Base-by-base conservation (phyloP, 1,140 invertebrate genomes). In the Colletes gigas region DNA sequence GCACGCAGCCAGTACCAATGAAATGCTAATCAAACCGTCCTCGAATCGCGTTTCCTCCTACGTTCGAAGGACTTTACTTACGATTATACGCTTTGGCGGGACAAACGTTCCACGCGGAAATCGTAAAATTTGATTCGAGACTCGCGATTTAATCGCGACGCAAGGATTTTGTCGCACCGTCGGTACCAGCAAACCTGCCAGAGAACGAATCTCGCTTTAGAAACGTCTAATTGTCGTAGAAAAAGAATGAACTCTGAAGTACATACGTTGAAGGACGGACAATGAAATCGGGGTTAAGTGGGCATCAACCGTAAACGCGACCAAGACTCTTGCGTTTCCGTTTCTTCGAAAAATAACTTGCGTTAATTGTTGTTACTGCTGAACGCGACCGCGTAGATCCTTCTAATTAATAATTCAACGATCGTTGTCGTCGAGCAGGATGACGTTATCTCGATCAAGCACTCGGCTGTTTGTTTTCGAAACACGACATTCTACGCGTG, bases 291-390 rank as follows among this genome's bases (percentile, higher is more conserved):
- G 10, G 41, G 63, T 66, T 19, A 66, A 66, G 41, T 14, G 63
- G 41, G 44, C 63, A 66, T 66, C 63, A 17, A 66, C 4, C 17
- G 17, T 19, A 66, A 66, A 47, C n/a, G 41, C 59, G 59, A 62
- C 59, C 59, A 62, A 62, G 9, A 47, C 17, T 19, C 41, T 19
- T 10, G 15, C 4, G 1, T n/a, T 62, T 44, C n/a, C n/a, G 39
- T 44, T 66, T 4, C 7, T 19, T n/a, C 39, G 41, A 10, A 66
- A 30, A 47, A 41, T 4, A 12, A 21, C 21, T 9, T 10, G 30
- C 30, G 2, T 30, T 30, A 30, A 30, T 30, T 30, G 30, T 30
- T 30, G 30, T 30, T 30, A 30, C 30, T 30, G 30, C 30, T 30
- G 2, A 30, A 30, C 30, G 30, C 30, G 30, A 30, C n/a, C n/a